Evolutionary conservation across 1,140 invertebrate species (phyloP).

Genomic region (Sitobion miscanthi): DNA sequence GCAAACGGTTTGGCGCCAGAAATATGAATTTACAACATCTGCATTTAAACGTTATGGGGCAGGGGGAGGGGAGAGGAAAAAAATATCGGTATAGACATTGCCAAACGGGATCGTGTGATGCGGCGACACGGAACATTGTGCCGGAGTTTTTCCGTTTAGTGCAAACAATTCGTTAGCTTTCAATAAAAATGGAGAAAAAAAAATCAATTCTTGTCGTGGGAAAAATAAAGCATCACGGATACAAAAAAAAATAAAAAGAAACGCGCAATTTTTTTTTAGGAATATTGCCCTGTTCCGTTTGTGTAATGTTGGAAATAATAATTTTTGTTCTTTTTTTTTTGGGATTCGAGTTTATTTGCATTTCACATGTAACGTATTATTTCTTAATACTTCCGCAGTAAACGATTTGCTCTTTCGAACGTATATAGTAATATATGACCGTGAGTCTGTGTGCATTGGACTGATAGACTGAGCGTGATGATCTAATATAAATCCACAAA

Average conservation of each 20-base stretch:
- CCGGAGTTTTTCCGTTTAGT: too few relatives aligned
- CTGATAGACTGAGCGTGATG: background rate
- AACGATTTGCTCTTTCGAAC: background rate
- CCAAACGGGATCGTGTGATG: constrained; percentile 22
- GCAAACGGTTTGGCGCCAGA: constrained; percentile 32
- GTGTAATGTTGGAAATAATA: background rate
- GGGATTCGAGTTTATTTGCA: background rate
- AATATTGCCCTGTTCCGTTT: background rate
- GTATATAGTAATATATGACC: background rate
- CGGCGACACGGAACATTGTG: background rate
- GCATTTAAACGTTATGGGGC: background rate
- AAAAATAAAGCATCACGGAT: too few relatives aligned
- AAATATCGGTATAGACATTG: background rate
- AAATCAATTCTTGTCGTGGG: too few relatives aligned
- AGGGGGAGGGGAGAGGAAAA: background rate
- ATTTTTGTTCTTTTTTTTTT: background rate
- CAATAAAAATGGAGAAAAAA: too few relatives aligned
- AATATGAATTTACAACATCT: constrained; percentile 55
- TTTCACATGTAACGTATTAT: background rate
- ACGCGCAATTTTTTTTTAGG: too few relatives aligned
- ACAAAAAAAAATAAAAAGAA: background rate
- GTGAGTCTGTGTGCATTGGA: background rate
- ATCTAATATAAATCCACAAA: background rate
- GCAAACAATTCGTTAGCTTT: too few relatives aligned
- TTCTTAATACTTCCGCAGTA: background rate